These are phyloP conservation scores for Pygoscelis adeliae DNA, from an alignment of 2,113 vertebrate species.

Conservation along the genomic window DNA sequence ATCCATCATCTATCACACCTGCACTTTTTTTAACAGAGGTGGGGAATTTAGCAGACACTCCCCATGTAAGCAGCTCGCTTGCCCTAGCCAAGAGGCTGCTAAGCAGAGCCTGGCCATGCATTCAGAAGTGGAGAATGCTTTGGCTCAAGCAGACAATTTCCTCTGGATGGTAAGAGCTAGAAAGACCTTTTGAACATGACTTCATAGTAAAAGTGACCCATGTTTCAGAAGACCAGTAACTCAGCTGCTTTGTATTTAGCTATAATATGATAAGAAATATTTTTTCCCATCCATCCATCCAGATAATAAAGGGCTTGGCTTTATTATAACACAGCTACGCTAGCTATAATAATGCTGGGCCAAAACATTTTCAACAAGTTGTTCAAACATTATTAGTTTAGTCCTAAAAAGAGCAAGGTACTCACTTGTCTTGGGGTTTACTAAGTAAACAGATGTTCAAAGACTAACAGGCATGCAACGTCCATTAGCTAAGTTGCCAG, in stretches of 20 bases:
- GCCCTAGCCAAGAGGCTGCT: background rate
- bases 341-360: background rate
- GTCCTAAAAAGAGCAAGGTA: constrained; percentile 1
- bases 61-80: background rate
- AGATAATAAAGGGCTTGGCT: background rate
- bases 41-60: background rate
- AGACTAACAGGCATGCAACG: background rate
- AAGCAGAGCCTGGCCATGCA: background rate
- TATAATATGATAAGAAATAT: background rate
- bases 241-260: background rate
- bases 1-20: background rate
- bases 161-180: background rate
- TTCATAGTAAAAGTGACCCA: background rate
- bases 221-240: background rate
- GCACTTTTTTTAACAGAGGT: background rate
- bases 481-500: background rate
- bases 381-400: background rate
- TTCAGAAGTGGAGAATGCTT: background rate
- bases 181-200: background rate
- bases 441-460: constrained; percentile 13
- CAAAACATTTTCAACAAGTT: constrained; percentile 14
- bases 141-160: background rate
- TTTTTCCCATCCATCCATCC: background rate
- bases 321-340: background rate
- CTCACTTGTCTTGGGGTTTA: background rate